These are phyloP conservation scores for Adelges cooleyi DNA, from an alignment of 1,140 invertebrate species.

Conservation along the genomic window DNA sequence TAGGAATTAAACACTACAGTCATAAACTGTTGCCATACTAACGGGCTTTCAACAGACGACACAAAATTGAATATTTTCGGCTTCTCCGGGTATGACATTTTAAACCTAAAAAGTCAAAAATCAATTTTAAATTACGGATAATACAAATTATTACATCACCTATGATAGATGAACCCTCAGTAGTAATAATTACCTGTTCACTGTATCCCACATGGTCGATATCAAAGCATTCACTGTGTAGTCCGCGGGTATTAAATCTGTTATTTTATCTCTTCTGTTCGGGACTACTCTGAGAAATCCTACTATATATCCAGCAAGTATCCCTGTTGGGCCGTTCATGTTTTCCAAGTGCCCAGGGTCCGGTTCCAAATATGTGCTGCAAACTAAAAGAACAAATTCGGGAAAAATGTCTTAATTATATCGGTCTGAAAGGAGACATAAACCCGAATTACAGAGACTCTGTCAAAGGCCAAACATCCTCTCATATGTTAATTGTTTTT, in stretches of 20 bases:
- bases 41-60: neutral
- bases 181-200: neutral
- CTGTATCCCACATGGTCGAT: neutral
- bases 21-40: neutral
- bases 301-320: neutral
- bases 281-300: neutral
- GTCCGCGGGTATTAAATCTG: neutral
- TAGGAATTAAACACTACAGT: neutral
- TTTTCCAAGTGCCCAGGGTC: neutral
- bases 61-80: constrained; percentile 5
- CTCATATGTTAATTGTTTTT: too few relatives aligned
- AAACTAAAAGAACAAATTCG: too few relatives aligned
- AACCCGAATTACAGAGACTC: too few relatives aligned
- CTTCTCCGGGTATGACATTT: neutral
- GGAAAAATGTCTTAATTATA: too few relatives aligned
- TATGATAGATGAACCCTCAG: too few relatives aligned
- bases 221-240: constrained; percentile 8
- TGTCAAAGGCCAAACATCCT: too few relatives aligned
- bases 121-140: too few relatives aligned
- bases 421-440: too few relatives aligned
- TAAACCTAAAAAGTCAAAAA: neutral
- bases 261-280: neutral
- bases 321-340: neutral
- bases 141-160: too few relatives aligned
- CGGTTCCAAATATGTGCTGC: neutral